Evolutionary conservation across 2,888 invertebrate genomes (phyloP).

Genomic region (Rugalucina vietnamica): DNA sequence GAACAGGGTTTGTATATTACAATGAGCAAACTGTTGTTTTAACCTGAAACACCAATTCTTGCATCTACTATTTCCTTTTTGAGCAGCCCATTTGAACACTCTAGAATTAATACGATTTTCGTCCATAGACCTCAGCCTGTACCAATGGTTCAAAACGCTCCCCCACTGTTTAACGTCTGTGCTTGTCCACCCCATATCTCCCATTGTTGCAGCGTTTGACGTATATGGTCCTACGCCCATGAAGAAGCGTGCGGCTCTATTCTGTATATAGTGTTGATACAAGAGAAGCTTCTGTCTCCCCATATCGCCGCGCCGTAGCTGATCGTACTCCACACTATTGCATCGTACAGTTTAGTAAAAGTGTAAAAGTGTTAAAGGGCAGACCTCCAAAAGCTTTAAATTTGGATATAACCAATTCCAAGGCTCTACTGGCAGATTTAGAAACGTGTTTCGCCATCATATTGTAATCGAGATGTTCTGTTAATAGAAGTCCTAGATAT

Average conservation of each 20-base stretch:
- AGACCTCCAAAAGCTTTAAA: background rate
- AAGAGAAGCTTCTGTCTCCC: background rate
- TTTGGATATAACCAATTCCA: constrained; percentile 5
- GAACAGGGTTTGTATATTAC: background rate
- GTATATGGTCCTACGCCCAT: background rate
- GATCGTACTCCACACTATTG: background rate
- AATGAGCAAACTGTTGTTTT: background rate
- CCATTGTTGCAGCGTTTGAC: background rate
- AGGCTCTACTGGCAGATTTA: constrained; percentile 10
- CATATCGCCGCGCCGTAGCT: constrained; percentile 22
- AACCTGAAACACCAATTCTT: background rate
- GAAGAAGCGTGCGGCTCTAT: background rate
- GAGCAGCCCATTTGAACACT: background rate
- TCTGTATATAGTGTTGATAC: background rate
- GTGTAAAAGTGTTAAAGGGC: background rate
- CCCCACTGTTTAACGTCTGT: background rate
- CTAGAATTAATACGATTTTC: background rate
- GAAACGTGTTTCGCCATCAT: background rate
- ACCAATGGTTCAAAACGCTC: background rate
- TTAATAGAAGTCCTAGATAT: background rate
- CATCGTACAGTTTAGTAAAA: constrained; percentile 8
- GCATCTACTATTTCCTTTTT: background rate
- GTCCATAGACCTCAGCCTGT: background rate
- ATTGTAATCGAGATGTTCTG: background rate
- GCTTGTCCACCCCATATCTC: background rate